phyloP scores from a whole-genome alignment of 2,888 invertebrate genomes.

The Stomorhina lunata region DNA sequence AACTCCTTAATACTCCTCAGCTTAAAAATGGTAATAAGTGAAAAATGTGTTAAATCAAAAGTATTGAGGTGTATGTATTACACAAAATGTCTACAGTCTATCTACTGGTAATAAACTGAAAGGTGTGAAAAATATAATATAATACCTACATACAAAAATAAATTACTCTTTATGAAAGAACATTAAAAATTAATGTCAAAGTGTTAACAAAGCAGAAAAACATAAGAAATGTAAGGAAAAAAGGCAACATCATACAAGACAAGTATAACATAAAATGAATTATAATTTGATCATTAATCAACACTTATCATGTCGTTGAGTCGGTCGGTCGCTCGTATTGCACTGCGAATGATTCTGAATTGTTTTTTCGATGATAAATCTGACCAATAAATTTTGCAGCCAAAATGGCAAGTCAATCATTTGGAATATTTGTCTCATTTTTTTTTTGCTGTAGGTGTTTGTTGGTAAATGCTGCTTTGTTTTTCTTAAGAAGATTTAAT shows the following conservation, averaged over 20 bases:
- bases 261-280: slow-evolving; percentile 31
- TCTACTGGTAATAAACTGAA: slow-evolving; percentile 7
- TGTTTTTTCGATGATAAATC: background rate
- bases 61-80: slow-evolving; percentile 41
- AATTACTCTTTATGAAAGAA: background rate
- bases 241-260: background rate
- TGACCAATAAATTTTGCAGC: background rate
- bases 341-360: background rate
- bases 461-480: background rate
- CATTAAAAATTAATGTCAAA: slow-evolving; percentile 14
- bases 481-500: background rate
- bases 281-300: slow-evolving; percentile 35
- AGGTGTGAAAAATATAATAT: background rate
- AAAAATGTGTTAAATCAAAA: slow-evolving; percentile 39
- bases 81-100: slow-evolving; percentile 12
- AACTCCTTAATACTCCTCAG: background rate
- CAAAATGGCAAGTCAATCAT: background rate
- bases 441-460: background rate
- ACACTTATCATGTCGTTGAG: slow-evolving; percentile 5
- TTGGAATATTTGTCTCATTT: background rate
- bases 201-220: slow-evolving; percentile 32
- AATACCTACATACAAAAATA: background rate
- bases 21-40: slow-evolving; percentile 9
- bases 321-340: background rate
- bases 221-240: too few species aligned